Evolutionary conservation across 2,797 vertebrate species (phyloP).

Genomic region (Hipposideros larvatus): DNA sequence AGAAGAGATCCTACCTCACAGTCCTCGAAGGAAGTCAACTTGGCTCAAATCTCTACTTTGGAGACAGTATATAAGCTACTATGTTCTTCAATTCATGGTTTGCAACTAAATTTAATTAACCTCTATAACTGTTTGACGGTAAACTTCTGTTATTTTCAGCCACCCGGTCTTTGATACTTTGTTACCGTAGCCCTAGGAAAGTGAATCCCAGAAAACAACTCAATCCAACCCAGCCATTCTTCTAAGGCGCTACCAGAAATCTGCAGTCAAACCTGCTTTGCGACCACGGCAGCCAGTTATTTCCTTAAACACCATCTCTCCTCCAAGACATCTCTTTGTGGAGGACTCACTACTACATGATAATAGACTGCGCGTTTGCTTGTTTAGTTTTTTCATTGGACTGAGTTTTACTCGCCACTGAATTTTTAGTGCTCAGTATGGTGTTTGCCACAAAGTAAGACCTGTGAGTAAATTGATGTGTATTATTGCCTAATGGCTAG

Average conservation of each 20-base stretch:
- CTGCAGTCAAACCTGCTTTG: background rate
- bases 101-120: constrained; percentile 1
- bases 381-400: background rate
- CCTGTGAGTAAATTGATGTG: background rate
- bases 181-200: background rate
- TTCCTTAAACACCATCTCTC: background rate
- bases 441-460: constrained; percentile 21
- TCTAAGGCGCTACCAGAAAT: background rate
- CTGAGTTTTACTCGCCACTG: background rate
- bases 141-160: background rate
- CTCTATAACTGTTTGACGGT: background rate
- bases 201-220: background rate
- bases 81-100: background rate
- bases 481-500: background rate
- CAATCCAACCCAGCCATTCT: background rate
- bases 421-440: background rate
- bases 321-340: background rate
- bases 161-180: background rate
- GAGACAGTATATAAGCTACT: background rate
- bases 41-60: background rate
- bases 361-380: background rate
- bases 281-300: background rate
- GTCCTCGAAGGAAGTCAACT: background rate
- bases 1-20: background rate
- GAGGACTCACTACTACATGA: rapidly evolving